Conservation (phyloP, 2,113 vertebrate genomes). For the Lampris incognitus region DNA sequence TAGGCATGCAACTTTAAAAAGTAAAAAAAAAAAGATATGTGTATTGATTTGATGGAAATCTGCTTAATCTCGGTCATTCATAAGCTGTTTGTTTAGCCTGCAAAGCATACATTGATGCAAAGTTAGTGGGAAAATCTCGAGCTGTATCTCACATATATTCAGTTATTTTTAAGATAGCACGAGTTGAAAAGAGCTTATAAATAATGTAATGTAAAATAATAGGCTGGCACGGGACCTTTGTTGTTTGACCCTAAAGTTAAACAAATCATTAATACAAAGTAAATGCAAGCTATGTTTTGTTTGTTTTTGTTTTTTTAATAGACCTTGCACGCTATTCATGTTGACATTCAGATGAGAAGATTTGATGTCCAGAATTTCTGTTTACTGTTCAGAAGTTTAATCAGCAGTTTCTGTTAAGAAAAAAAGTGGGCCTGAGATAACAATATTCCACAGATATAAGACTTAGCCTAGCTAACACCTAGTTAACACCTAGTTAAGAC, state of each 20-base stretch:
- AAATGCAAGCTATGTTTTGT: neutral
- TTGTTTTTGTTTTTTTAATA: neutral
- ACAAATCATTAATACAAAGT: neutral
- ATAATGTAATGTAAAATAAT: neutral
- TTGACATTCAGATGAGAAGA: slow-evolving; percentile 22
- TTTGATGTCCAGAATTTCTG: slow-evolving; percentile 11
- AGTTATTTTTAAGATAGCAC: neutral
- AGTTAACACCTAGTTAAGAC: too few species aligned
- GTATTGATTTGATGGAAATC: too few species aligned
- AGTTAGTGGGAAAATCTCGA: too few species aligned
- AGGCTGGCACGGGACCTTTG: neutral
- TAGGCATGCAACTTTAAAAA: too few species aligned
- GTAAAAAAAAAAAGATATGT: too few species aligned
- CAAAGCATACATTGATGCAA: too few species aligned
- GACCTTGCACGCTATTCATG: neutral
- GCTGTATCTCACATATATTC: too few species aligned
- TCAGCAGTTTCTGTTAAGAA: slow-evolving; percentile 18
- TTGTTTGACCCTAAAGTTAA: neutral
- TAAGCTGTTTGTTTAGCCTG: too few species aligned
- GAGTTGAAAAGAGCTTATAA: neutral
- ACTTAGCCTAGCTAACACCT: neutral
- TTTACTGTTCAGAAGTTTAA: slow-evolving; percentile 21
- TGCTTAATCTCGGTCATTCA: too few species aligned
- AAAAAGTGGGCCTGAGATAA: slow-evolving; percentile 25
- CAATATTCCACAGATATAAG: slow-evolving; percentile 6